These are phyloP conservation scores for Archocentrus centrarchus DNA, from an alignment of 2,113 vertebrate genomes.

Conservation along the genomic window DNA sequence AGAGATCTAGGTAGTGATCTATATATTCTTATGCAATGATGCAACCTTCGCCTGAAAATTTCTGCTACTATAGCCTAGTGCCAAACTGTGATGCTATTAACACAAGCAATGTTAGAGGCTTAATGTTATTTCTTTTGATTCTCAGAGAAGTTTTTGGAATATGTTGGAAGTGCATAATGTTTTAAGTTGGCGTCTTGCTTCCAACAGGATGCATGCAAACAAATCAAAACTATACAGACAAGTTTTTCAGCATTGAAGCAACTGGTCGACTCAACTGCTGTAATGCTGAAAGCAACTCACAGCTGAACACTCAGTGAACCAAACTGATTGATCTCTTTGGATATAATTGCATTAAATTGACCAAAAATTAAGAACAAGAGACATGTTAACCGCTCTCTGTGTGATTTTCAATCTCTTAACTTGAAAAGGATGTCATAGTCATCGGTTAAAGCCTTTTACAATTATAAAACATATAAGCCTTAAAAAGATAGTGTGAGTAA, in stretches of 20 bases:
- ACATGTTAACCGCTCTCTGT: no score
- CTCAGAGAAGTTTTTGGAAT: conserved; percentile 7
- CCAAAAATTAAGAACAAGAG: background rate
- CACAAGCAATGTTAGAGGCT: background rate
- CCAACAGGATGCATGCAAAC: background rate
- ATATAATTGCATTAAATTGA: background rate
- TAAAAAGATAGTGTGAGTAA: background rate
- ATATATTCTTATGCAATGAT: conserved; percentile 32
- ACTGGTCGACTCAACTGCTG: background rate
- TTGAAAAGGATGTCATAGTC: background rate
- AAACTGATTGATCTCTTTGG: background rate
- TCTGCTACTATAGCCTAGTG: conserved; percentile 16
- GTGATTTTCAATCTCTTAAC: no score
- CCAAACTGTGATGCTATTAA: conserved; percentile 28
- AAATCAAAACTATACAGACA: background rate
- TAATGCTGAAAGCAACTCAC: no score
- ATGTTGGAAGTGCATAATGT: background rate
- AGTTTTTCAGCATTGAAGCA: background rate
- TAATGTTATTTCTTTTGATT: background rate
- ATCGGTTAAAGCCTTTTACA: background rate
- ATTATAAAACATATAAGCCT: no score
- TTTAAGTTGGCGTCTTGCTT: background rate
- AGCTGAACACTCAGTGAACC: background rate
- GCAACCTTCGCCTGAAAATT: conserved; percentile 31
- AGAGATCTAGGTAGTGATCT: conserved; percentile 38